Evolutionary conservation across 2,888 invertebrate genomes (phyloP).

Genomic region (Plagiodera versicolora): DNA sequence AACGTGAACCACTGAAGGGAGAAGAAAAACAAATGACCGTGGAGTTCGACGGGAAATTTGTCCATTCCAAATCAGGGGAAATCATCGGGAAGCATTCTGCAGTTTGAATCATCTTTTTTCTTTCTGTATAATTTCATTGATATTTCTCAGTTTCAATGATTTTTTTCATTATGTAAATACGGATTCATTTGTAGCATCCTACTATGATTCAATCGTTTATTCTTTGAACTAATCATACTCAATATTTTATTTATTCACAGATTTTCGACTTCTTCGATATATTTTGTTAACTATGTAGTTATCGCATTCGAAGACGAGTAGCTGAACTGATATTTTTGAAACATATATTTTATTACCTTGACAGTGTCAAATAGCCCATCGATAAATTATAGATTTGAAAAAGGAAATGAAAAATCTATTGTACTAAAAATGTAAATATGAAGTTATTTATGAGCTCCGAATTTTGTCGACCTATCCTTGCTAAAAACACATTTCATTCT

Average conservation of each 20-base stretch:
- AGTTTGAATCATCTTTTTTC: constrained; percentile 59
- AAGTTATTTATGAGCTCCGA: not conserved
- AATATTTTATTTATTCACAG: not conserved
- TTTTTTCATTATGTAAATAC: not conserved
- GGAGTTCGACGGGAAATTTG: constrained; percentile 80
- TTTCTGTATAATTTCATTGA: not conserved
- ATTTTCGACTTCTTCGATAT: not conserved
- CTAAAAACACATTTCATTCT: not conserved
- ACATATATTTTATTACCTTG: not conserved
- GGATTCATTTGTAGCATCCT: not conserved
- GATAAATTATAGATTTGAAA: not conserved
- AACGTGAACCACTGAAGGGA: constrained; percentile 76
- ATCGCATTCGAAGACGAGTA: not conserved
- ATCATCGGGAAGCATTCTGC: constrained; percentile 90
- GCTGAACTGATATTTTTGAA: not conserved
- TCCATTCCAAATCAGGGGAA: constrained; percentile 80
- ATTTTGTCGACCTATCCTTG: not conserved
- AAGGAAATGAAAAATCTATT: not conserved
- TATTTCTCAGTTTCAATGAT: not conserved
- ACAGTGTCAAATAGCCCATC: constrained; percentile 17
- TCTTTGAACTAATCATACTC: not conserved
- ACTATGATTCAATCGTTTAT: not conserved
- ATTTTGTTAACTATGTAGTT: not conserved
- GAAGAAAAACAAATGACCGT: constrained; percentile 76
- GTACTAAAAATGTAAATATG: not conserved